Evolutionary conservation across 2,888 invertebrate genomes (phyloP), one percentile per base, ranked within the genome.

Genomic region (Campoletis raptor): DNA sequence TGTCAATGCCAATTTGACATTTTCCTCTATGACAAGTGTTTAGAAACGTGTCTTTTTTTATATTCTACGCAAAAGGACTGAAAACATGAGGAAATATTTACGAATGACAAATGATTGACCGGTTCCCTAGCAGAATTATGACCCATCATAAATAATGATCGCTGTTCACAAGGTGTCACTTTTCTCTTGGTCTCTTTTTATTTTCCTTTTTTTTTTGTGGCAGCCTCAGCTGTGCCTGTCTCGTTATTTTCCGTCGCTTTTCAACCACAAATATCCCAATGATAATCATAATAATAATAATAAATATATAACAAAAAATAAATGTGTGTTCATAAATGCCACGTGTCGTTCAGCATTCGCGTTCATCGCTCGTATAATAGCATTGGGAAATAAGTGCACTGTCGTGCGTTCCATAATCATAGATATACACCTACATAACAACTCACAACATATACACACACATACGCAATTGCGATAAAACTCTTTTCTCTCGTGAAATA

Each of bases 351-450:
- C 81, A 67, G 52, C 40, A 54, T 82, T 74, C 74, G 45, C 54
- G 74, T 79, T 84, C 48, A 57, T 40, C 18, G 48, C 36, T 74
- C 45, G 48, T 77, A 57, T 72, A 72, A 76, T 66, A 57, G 36
- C 61, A 72, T 83, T 80, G 54, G 42, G 80, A 83, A 83, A 79
- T 85, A 81, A 74, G 52, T 76, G 48, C 64, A 48, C 15, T 64
- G 69, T 54, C 48, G 36, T 83, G 18, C 52, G 57, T 67, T 70
- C 45, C 37, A 54, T 66, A 79, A 83, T 30, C 30, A 30, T 76
- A 85, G 79, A 64, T 67, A 30, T 24, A 15, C 24, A 61, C 30
- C 3, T 24, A 24, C 24, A 10, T 9, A 24, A n/a, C 57, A 37
- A 40, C 3, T 0, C 0, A 2, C n/a, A 66, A 8, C 37, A n/a